A percentile compares a stretch with the other conserved stretches of the same genome.
phyloP scores from a whole-genome alignment of 2,113 vertebrate genomes.

The Laterallus jamaicensis region DNA sequence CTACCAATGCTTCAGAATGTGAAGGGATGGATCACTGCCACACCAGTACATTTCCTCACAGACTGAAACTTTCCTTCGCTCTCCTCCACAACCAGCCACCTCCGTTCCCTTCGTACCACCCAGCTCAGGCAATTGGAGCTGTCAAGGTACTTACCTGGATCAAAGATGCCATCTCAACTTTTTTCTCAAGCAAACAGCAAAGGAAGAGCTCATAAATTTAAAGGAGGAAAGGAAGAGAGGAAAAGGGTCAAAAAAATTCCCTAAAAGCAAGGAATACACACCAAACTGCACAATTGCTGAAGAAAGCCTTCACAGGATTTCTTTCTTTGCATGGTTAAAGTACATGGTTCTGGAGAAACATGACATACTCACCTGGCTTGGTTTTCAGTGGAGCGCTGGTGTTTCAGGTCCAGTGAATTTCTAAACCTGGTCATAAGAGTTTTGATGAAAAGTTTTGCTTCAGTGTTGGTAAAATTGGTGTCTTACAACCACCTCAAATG shows the following conservation, averaged over 20 bases:
- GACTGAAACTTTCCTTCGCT: rapidly evolving
- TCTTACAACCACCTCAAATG: background rate
- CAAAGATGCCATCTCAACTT: background rate
- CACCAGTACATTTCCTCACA: background rate
- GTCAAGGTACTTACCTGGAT: background rate
- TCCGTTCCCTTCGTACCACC: rapidly evolving
- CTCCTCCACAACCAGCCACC: background rate
- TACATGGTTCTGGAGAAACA: background rate
- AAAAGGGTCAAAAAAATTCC: too few relatives aligned
- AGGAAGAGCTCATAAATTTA: background rate
- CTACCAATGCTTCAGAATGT: background rate
- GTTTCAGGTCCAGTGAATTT: background rate
- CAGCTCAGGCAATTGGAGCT: background rate
- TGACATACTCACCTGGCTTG: background rate
- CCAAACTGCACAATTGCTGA: background rate
- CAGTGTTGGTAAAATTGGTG: background rate
- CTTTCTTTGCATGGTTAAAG: background rate
- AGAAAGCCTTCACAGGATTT: background rate
- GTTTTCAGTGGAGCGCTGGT: background rate
- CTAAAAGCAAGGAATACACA: background rate
- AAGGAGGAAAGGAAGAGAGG: background rate
- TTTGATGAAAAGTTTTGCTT: background rate
- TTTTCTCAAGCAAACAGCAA: background rate
- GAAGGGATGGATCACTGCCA: background rate
- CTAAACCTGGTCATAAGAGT: background rate